These are phyloP conservation scores for Coturnix japonica DNA, from an alignment of 2,113 vertebrate species.

Conservation along the genomic window DNA sequence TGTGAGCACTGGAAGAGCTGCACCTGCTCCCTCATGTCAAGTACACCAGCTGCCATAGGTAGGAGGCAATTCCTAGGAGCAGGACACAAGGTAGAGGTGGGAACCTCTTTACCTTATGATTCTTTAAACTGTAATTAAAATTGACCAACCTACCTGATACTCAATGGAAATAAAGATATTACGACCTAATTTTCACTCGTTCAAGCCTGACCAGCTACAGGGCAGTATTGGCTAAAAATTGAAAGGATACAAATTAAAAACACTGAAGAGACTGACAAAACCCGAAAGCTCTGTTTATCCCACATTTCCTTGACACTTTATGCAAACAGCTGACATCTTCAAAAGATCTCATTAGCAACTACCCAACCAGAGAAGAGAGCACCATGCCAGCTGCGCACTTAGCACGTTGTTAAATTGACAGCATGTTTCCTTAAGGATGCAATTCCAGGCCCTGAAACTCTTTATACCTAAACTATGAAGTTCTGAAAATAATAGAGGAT, in stretches of 20 bases:
- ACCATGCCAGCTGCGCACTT: not conserved
- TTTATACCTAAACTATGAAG: not conserved
- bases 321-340: constrained; percentile 3
- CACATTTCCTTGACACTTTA: constrained; percentile 17
- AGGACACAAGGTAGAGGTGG: not conserved
- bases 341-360: constrained; percentile 8
- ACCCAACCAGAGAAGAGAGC: not conserved
- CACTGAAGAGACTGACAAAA: not conserved
- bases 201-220: not conserved
- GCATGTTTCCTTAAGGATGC: not conserved
- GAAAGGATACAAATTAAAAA: constrained; percentile 1
- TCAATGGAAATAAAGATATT: not conserved
- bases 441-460: not conserved
- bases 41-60: not conserved
- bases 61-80: not conserved
- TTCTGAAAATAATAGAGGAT: not conserved
- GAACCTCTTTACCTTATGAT: not conserved
- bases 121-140: constrained; percentile 8
- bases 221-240: not conserved
- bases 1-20: not conserved
- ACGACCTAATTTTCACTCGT: not conserved
- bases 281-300: not conserved
- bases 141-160: not conserved
- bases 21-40: not conserved
- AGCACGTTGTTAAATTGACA: not conserved